Conservation (phyloP, 2,113 vertebrate species). For the Spea bombifrons region DNA sequence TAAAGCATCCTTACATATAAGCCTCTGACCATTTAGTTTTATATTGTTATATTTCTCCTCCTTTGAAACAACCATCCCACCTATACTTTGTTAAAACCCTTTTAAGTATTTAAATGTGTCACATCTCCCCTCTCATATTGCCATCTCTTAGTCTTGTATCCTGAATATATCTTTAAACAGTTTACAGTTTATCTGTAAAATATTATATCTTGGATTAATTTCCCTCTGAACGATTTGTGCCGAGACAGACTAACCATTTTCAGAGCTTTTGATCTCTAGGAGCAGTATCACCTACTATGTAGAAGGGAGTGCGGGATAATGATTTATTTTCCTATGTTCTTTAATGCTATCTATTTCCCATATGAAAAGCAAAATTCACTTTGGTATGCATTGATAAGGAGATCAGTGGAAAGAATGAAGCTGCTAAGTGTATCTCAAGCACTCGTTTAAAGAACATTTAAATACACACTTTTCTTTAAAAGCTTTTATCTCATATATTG, state of each 20-base stretch:
- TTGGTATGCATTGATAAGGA: neutral
- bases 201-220: neutral
- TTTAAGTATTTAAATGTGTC: too few species aligned
- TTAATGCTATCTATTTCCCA: conserved; percentile 24
- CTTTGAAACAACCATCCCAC: too few species aligned
- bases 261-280: conserved; percentile 2
- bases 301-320: conserved; percentile 12
- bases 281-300: neutral
- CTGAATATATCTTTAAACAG: neutral
- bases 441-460: neutral
- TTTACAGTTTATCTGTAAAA: neutral
- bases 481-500: neutral
- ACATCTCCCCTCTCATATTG: too few species aligned
- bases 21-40: too few species aligned
- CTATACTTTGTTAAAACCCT: too few species aligned
- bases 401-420: neutral
- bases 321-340: conserved; percentile 8
- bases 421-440: neutral
- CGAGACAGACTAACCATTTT: conserved; percentile 10
- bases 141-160: too few species aligned
- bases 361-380: conserved; percentile 12
- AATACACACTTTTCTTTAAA: neutral
- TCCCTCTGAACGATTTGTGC: neutral
- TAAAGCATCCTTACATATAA: too few species aligned
- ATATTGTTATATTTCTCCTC: too few species aligned